Evolutionary conservation across 2,113 vertebrate species (phyloP).

Genomic region (Saccopteryx bilineata): DNA sequence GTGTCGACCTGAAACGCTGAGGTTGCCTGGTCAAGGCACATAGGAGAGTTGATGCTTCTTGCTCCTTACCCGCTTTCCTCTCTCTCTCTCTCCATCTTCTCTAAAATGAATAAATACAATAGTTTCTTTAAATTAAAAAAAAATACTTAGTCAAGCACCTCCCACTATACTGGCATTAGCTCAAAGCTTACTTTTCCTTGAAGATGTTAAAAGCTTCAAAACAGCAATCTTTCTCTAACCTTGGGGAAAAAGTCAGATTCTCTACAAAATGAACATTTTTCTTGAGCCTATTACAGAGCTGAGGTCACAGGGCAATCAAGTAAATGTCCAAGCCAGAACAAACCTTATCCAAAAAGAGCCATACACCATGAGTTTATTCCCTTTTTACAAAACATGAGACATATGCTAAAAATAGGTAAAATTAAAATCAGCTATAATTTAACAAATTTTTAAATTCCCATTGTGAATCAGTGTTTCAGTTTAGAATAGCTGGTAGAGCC

Average conservation of each 20-base stretch:
- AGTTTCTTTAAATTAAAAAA: no score
- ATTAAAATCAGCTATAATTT: neutral
- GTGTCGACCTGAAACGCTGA: no score
- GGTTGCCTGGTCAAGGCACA: no score
- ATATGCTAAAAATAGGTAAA: neutral
- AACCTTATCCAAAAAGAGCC: neutral
- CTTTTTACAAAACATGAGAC: neutral
- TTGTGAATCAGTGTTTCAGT: neutral
- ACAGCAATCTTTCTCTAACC: neutral
- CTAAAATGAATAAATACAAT: no score
- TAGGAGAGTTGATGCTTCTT: no score
- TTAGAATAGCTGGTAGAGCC: neutral
- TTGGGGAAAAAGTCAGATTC: neutral
- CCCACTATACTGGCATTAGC: neutral
- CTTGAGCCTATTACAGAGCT: neutral
- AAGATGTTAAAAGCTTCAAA: conserved; percentile 47
- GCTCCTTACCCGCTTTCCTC: no score
- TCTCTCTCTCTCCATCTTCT: no score
- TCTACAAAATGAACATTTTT: neutral
- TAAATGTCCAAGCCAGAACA: neutral
- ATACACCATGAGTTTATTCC: neutral
- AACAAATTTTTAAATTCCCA: neutral
- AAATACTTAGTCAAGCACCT: neutral
- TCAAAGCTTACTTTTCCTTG: neutral
- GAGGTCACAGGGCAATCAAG: neutral